phyloP scores from a whole-genome alignment of 2,113 vertebrate species.

The Symphodus melops region DNA sequence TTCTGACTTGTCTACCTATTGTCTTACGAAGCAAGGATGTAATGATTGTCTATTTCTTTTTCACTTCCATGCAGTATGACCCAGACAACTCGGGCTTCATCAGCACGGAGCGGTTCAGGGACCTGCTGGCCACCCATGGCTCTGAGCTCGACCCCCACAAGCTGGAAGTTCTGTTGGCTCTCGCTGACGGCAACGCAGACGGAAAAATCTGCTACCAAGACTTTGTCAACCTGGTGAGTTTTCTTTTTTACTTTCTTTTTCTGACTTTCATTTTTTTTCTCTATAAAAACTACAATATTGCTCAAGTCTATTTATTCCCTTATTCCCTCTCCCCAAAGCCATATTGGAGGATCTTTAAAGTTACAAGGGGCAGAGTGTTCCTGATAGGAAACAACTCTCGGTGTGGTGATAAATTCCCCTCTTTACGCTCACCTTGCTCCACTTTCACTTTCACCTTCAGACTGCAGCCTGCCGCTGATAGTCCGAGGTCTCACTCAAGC shows the following conservation, averaged over 20 bases:
- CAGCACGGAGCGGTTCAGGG: slow-evolving; percentile 93
- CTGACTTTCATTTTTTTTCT: background rate
- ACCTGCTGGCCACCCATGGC: slow-evolving; percentile 90
- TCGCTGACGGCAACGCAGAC: slow-evolving; percentile 92
- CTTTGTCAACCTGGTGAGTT: slow-evolving; percentile 96
- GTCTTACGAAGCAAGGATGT: background rate
- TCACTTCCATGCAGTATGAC: slow-evolving; percentile 86
- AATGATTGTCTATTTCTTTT: background rate
- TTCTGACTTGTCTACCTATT: slow-evolving; percentile 8
- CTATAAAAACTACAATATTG: background rate
- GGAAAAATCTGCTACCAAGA: slow-evolving; percentile 98
- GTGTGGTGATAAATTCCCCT: slow-evolving; percentile 49
- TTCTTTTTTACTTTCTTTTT: slow-evolving; percentile 4
- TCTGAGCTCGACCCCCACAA: slow-evolving; percentile 96
- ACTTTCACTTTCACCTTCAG: slow-evolving; percentile 61
- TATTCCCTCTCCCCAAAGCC: slow-evolving; percentile 2
- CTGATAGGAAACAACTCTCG: slow-evolving; percentile 19
- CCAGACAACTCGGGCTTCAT: slow-evolving; percentile 94
- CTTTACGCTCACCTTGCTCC: slow-evolving; percentile 53
- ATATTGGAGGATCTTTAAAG: slow-evolving; percentile 32
- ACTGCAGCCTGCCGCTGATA: slow-evolving; percentile 24
- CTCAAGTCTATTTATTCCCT: background rate
- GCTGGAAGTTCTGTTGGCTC: slow-evolving; percentile 93
- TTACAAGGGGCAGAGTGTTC: slow-evolving; percentile 7
- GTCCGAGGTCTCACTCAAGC: slow-evolving; percentile 46